These are phyloP conservation scores for Tubulanus polymorphus DNA, from an alignment of 2,888 invertebrate genomes.

Conservation along the genomic window DNA sequence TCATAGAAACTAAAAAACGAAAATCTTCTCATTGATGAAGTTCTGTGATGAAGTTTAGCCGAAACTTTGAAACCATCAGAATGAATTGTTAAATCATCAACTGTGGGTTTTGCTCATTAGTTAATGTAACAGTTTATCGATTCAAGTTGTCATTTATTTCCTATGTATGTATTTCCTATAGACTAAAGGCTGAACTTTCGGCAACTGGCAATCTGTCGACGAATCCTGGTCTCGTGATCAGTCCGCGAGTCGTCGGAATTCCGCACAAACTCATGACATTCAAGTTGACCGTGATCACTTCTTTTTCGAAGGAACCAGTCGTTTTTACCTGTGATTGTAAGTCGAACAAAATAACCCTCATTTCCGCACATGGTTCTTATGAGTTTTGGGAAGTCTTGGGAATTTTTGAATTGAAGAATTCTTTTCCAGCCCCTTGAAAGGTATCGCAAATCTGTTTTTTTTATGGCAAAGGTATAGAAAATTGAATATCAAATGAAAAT, in stretches of 20 bases:
- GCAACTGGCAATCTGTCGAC: slow-evolving; percentile 70
- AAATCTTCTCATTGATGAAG: too few relatives aligned
- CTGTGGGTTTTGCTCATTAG: too few relatives aligned
- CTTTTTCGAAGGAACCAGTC: slow-evolving; percentile 61
- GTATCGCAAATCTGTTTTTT: too few relatives aligned
- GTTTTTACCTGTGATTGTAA: slow-evolving; percentile 90
- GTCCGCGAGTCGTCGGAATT: slow-evolving; percentile 77
- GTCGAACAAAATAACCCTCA: slow-evolving; percentile 23
- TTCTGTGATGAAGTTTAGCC: too few relatives aligned
- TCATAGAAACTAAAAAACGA: too few relatives aligned
- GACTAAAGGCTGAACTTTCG: slow-evolving; percentile 61
- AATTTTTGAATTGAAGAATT: slow-evolving; percentile 2
- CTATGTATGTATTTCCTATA: slow-evolving; percentile 22
- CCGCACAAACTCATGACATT: slow-evolving; percentile 80
- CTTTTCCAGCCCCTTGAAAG: too few relatives aligned
- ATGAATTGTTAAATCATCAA: background rate
- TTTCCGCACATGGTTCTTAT: background rate
- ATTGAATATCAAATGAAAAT: too few relatives aligned
- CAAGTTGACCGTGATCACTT: slow-evolving; percentile 74
- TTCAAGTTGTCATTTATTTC: background rate
- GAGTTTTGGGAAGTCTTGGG: background rate
- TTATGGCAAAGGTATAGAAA: too few relatives aligned
- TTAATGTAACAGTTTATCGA: too few relatives aligned
- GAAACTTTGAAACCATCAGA: background rate
- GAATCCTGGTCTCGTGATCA: slow-evolving; percentile 85